Conservation (phyloP, 2,888 invertebrate genomes). For the Aspidiotus rigidus region DNA sequence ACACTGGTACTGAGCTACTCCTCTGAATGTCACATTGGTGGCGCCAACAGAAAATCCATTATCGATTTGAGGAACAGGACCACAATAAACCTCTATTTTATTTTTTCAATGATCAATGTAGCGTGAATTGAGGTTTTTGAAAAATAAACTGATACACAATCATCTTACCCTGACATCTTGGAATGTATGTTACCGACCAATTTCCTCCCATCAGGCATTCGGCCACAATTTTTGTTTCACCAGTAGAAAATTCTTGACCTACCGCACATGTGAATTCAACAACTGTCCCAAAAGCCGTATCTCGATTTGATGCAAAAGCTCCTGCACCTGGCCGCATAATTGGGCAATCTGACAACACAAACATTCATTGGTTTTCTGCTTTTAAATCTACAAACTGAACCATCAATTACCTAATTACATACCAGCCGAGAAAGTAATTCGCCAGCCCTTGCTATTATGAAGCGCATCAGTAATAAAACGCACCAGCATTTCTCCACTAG, state of each 20-base stretch:
- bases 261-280: constrained; percentile 85
- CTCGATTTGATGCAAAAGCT: constrained; percentile 80
- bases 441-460: constrained; percentile 75
- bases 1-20: constrained; percentile 89
- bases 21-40: constrained; percentile 87
- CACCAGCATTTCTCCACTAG: constrained; percentile 83
- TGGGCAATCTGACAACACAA: constrained; percentile 64
- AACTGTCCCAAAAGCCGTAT: constrained; percentile 81
- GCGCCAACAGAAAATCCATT: constrained; percentile 95
- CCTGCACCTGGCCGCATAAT: constrained; percentile 72
- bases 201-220: constrained; percentile 81
- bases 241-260: constrained; percentile 89
- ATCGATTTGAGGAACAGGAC: constrained; percentile 94
- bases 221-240: constrained; percentile 70
- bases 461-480: constrained; percentile 80
- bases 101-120: neutral
- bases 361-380: neutral
- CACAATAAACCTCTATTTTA: constrained; percentile 77
- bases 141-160: too few species aligned
- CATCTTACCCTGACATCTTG: constrained; percentile 73
- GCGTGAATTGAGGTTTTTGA: neutral
- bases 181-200: constrained; percentile 86
- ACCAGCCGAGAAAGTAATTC: constrained; percentile 84
- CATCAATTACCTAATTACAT: constrained; percentile 35
- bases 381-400: constrained; percentile 5